Evolutionary conservation across 2,797 vertebrate species (phyloP).

Genomic region (Danio jaintianensis): DNA sequence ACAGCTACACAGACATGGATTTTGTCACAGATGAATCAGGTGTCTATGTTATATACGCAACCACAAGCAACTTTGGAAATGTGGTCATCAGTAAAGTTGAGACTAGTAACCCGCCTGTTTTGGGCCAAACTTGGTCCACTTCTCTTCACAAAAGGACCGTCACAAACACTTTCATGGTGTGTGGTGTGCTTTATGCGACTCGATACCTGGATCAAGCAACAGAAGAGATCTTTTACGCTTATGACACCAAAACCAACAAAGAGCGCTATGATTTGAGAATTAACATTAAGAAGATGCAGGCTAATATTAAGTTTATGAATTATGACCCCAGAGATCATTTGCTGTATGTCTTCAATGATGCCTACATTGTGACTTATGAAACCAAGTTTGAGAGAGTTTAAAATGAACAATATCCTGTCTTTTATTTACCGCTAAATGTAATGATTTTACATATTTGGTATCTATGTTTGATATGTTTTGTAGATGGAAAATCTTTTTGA

Average conservation of each 20-base stretch:
- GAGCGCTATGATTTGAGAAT: constrained; percentile 73
- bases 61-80: constrained; percentile 73
- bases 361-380: constrained; percentile 70
- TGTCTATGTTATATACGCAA: constrained; percentile 76
- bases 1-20: constrained; percentile 75
- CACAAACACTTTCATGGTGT: constrained; percentile 79
- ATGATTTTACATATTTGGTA: background rate
- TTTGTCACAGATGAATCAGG: constrained; percentile 78
- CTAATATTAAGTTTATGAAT: constrained; percentile 72
- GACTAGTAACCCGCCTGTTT: background rate
- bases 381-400: constrained; percentile 59
- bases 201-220: constrained; percentile 63
- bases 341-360: constrained; percentile 69
- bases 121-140: constrained; percentile 72
- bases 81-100: constrained; percentile 72
- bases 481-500: background rate
- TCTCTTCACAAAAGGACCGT: constrained; percentile 70
- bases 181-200: constrained; percentile 78
- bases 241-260: constrained; percentile 67
- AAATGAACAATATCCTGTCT: too few species aligned
- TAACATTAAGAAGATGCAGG: constrained; percentile 70
- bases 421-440: background rate
- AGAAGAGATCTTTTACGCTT: constrained; percentile 81
- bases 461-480: background rate
- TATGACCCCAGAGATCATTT: constrained; percentile 73